A percentile compares a stretch with the other conserved stretches of the same genome.
Evolutionary conservation across 2,113 vertebrate genomes (phyloP).

Genomic region (Pelecanoides urinatrix): DNA sequence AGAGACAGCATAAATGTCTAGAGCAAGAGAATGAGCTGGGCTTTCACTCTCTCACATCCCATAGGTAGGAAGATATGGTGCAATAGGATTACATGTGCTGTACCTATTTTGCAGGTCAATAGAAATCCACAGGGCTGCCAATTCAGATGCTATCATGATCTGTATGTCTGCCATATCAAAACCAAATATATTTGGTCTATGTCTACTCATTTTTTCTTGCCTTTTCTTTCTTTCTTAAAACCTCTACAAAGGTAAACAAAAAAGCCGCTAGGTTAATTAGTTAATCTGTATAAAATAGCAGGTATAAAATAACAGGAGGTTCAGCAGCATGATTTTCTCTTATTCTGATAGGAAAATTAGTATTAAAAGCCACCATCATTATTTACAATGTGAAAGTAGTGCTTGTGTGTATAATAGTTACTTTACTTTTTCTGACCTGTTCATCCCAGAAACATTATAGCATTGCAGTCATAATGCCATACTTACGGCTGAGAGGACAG

Average conservation of each 20-base stretch:
- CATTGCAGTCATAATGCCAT: background rate
- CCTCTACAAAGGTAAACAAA: background rate
- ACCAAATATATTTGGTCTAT: background rate
- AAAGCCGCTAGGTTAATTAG: background rate
- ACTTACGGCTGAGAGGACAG: background rate
- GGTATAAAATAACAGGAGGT: background rate
- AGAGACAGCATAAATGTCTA: background rate
- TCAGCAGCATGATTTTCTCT: background rate
- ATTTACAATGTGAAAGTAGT: background rate
- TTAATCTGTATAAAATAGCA: background rate
- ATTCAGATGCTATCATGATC: background rate
- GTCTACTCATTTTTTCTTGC: background rate
- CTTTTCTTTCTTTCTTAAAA: background rate
- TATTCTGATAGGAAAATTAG: background rate
- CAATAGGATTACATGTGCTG: background rate
- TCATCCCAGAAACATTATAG: background rate
- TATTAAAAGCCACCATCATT: background rate
- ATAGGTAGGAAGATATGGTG: background rate
- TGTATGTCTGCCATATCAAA: background rate
- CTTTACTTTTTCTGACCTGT: background rate
- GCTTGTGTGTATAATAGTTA: background rate
- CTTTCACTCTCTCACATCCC: background rate
- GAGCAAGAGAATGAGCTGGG: background rate
- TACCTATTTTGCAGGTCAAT: background rate
- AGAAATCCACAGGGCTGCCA: background rate